Conservation (phyloP, 2,888 invertebrate species). For the Mactromeris polynyma region DNA sequence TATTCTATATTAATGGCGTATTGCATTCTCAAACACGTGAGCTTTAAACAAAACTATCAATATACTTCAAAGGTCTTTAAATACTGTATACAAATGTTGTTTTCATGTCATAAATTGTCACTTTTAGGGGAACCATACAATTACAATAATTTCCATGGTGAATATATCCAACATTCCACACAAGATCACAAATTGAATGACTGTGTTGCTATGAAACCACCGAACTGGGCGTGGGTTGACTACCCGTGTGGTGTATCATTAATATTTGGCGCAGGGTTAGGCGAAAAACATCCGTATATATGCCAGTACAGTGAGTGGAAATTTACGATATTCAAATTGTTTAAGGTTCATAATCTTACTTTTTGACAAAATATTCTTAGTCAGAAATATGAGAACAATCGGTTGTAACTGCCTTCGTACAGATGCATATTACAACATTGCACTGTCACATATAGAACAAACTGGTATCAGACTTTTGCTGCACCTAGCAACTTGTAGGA, state of each 20-base stretch:
- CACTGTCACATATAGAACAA: no score
- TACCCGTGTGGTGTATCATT: slow-evolving; percentile 48
- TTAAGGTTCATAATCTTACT: no score
- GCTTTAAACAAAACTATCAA: no score
- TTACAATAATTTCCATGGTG: slow-evolving; percentile 54
- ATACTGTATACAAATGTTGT: no score
- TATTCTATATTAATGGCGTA: no score
- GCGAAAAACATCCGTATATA: slow-evolving; percentile 58
- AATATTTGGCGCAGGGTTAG: slow-evolving; percentile 47
- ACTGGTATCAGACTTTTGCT: no score
- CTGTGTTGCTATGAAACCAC: slow-evolving; percentile 55
- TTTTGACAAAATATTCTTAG: no score
- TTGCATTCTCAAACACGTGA: no score
- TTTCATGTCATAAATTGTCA: no score
- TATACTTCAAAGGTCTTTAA: no score
- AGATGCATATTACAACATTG: not conserved
- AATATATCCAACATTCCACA: slow-evolving; percentile 32
- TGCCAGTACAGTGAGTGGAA: slow-evolving; percentile 65
- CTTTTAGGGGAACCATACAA: slow-evolving; percentile 51
- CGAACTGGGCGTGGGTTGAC: slow-evolving; percentile 58
- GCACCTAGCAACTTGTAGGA: no score
- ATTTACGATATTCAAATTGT: not conserved
- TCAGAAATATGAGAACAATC: no score
- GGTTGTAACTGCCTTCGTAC: not conserved
- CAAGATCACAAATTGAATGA: slow-evolving; percentile 50